A percentile compares a stretch with the other conserved stretches of the same genome.
Evolutionary conservation across 1,140 invertebrate species (phyloP).

Genomic region (Drosophila equinoxialis): DNA sequence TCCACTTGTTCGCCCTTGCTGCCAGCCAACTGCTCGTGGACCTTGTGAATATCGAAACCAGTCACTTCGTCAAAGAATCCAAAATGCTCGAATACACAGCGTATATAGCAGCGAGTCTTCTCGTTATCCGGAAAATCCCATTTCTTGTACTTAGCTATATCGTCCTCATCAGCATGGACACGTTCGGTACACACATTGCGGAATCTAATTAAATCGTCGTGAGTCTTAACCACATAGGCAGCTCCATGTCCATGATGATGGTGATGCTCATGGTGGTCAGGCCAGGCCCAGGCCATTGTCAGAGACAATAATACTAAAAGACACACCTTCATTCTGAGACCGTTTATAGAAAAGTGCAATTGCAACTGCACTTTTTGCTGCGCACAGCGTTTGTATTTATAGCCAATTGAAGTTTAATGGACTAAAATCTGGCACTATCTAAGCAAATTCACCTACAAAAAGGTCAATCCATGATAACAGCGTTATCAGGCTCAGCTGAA

Average conservation of each 20-base stretch:
- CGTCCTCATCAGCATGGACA: constrained; percentile 58
- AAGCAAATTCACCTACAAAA: constrained; percentile 31
- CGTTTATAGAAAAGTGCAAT: constrained; percentile 12
- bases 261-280: constrained; percentile 41
- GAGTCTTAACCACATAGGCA: constrained; percentile 67
- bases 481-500: constrained; percentile 47
- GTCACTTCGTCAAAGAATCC: constrained; percentile 67
- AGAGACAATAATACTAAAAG: constrained; percentile 40
- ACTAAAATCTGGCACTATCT: constrained; percentile 4
- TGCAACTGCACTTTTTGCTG: constrained; percentile 54
- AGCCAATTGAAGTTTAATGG: constrained; percentile 9
- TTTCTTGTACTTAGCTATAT: constrained; percentile 66
- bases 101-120: constrained; percentile 71
- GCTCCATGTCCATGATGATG: constrained; percentile 27
- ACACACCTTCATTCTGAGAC: constrained; percentile 49
- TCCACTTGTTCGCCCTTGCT: constrained; percentile 37
- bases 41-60: constrained; percentile 78
- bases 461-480: constrained; percentile 34
- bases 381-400: constrained; percentile 51
- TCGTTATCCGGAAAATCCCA: constrained; percentile 75
- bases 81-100: constrained; percentile 75
- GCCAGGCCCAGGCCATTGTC: constrained; percentile 30
- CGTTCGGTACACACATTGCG: constrained; percentile 55
- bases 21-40: constrained; percentile 68
- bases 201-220: constrained; percentile 61